These are phyloP conservation scores for Zoanthus sansibaricus DNA, from an alignment of 92 coral and sea anemone genomes.

Conservation along the genomic window DNA sequence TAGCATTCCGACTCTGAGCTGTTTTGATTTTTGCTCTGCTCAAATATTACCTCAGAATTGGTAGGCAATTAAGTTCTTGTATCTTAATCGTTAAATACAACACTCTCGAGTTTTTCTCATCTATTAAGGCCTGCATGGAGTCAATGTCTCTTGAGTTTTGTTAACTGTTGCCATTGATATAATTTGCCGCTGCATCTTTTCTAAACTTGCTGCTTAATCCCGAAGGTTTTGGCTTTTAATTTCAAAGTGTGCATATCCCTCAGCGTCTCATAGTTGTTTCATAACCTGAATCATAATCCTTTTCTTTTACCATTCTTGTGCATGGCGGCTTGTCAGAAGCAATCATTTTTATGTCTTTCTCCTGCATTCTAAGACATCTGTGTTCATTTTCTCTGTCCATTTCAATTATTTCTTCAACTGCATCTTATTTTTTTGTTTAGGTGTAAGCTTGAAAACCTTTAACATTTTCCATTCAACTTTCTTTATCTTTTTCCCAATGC, in stretches of 20 bases:
- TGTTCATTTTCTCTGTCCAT: not conserved
- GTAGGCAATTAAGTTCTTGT: too few relatives aligned
- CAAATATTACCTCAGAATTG: not conserved
- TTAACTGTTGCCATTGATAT: not conserved
- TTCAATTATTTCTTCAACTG: not conserved
- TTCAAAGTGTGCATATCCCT: slow-evolving; percentile 12
- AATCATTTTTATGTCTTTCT: slow-evolving; percentile 39
- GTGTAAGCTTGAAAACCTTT: too few relatives aligned
- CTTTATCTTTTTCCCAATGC: too few relatives aligned
- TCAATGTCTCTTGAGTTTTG: not conserved
- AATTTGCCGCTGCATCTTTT: not conserved
- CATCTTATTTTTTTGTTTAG: not conserved
- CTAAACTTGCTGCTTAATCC: slow-evolving; percentile 43
- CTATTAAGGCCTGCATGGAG: not conserved
- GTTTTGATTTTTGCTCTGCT: not conserved
- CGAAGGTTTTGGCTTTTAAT: slow-evolving; percentile 47
- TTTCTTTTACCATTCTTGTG: not conserved
- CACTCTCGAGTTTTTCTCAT: not conserved
- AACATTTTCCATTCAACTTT: too few relatives aligned
- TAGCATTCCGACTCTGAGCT: not conserved
- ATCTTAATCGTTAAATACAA: not conserved
- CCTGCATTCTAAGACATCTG: slow-evolving; percentile 10
- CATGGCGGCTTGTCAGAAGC: not conserved
- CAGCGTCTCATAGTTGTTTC: not conserved
- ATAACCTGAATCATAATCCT: not conserved